Evolutionary conservation across 2,888 invertebrate species (phyloP), one percentile per base, ranked within the genome.

Genomic region (Atherix ibis): DNA sequence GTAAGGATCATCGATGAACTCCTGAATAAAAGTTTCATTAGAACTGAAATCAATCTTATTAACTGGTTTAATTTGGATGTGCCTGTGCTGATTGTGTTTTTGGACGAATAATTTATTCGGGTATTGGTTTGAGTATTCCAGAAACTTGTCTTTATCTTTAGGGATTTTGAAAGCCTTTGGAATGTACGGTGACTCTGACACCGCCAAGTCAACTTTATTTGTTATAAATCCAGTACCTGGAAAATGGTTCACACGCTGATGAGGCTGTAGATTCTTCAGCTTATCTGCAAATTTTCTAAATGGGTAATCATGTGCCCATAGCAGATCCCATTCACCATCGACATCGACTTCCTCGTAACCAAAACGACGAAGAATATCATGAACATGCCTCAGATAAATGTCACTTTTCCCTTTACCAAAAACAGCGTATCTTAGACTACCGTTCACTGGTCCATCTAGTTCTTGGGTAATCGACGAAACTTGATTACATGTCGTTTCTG

Each of bases 241-340:
- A 47, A 91, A 81, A 53, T 95, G 92, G 53, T 97, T 97, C 0
- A 95, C 77, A 55, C 67, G 75, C 54, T 92, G 89, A 52, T 81
- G 65, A 0, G 71, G 61, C 44, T 73, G 69, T 8, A 91, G 57
- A 40, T 66, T 66, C 37, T 64, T 67, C 19, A 83, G 49, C 28
- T 58, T 50, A 4, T 58, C 44, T 5, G 50, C 37, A 26, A 55
- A 40, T 8, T 37, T 36, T 1, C 47, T 40, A 49, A 91, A 94
- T 0, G 94, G 94, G 54, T 87, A 94, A 48, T 89, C 87, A 55
- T 94, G 89, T 0, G 91, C 77, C 95, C 97, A 97, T 8, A 95
- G 60, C 1, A 95, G 64, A 52, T 80, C 75, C 91, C 94, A 95
- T 2, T 76, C 65, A 1, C 66, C 61, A 6, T 62, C 49, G 19